A percentile compares a stretch with the other conserved stretches of the same genome.
Evolutionary conservation across 2,797 vertebrate species (phyloP).

Genomic region (Acridotheres tristis): DNA sequence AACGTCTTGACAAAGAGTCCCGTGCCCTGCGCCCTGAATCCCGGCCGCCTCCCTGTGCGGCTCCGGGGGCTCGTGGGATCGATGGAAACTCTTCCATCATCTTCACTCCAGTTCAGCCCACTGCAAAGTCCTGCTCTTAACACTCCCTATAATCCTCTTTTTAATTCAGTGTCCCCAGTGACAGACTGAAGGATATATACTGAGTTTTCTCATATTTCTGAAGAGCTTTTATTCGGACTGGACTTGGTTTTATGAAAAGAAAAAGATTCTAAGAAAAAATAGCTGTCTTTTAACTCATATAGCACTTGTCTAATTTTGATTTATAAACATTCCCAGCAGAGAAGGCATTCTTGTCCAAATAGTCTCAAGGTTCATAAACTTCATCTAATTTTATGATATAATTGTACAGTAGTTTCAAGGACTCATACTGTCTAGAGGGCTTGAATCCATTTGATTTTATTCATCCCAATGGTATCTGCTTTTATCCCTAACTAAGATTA

Average conservation of each 20-base stretch:
- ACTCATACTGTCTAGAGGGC: slow-evolving; percentile 25
- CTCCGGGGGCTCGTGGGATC: background rate
- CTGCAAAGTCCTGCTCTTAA: background rate
- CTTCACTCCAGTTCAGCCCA: background rate
- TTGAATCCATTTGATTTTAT: slow-evolving; percentile 56
- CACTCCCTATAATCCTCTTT: background rate
- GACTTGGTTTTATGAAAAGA: slow-evolving; percentile 19
- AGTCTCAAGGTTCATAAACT: slow-evolving; percentile 59
- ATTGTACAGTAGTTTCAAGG: slow-evolving; percentile 64
- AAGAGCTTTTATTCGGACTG: slow-evolving; percentile 7
- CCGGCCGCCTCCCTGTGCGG: background rate
- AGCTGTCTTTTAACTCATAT: slow-evolving; percentile 5
- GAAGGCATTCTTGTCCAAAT: slow-evolving; percentile 51
- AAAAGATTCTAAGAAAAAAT: background rate
- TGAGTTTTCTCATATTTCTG: slow-evolving; percentile 15
- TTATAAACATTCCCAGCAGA: slow-evolving; percentile 45
- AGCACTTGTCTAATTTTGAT: slow-evolving; percentile 46
- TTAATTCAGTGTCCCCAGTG: background rate
- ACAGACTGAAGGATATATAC: background rate
- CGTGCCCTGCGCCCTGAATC: background rate
- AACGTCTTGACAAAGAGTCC: slow-evolving; percentile 10
- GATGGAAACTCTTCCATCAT: background rate
- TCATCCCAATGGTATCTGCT: slow-evolving; percentile 48
- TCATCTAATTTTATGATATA: slow-evolving; percentile 45
- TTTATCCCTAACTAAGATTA: slow-evolving; percentile 36